A percentile compares a stretch with the other conserved stretches of the same genome.
phyloP scores from a whole-genome alignment of 2,888 invertebrate species.

The Agrilus biguttatus region DNA sequence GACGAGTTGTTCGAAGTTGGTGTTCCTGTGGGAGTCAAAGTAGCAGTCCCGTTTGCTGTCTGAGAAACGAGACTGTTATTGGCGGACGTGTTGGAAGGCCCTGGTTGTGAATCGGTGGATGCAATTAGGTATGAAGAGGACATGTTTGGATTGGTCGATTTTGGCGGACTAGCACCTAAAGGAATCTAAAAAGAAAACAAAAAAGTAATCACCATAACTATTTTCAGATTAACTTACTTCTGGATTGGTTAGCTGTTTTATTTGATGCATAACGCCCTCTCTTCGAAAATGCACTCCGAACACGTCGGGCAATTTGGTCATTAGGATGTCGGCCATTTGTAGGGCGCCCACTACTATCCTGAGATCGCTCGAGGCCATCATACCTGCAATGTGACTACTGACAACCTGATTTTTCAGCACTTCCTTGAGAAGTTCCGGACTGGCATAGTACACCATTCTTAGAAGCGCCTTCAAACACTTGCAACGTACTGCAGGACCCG shows the following conservation, averaged over 20 bases:
- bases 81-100: slow-evolving; percentile 28
- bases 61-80: slow-evolving; percentile 13
- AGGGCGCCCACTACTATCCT: slow-evolving; percentile 93
- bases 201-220: background rate
- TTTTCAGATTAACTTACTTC: slow-evolving; percentile 27
- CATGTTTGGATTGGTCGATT: slow-evolving; percentile 35
- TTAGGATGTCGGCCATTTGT: slow-evolving; percentile 92
- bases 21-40: slow-evolving; percentile 17
- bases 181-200: slow-evolving; percentile 24
- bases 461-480: slow-evolving; percentile 92
- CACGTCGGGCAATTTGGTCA: slow-evolving; percentile 90
- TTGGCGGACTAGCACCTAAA: slow-evolving; percentile 40
- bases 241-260: slow-evolving; percentile 54
- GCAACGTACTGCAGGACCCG: slow-evolving; percentile 93
- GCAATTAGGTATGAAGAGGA: slow-evolving; percentile 35
- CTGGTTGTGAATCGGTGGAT: slow-evolving; percentile 32
- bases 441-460: slow-evolving; percentile 92
- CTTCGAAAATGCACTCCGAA: slow-evolving; percentile 92
- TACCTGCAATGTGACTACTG: slow-evolving; percentile 93
- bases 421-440: slow-evolving; percentile 68
- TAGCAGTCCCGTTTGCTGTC: slow-evolving; percentile 27
- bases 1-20: slow-evolving; percentile 24
- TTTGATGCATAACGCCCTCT: slow-evolving; percentile 94
- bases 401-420: slow-evolving; percentile 63
- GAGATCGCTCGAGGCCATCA: slow-evolving; percentile 94